Evolutionary conservation across 2,113 vertebrate species (phyloP), one percentile per base, ranked within the genome.

Genomic region (Pleuronectes platessa): DNA sequence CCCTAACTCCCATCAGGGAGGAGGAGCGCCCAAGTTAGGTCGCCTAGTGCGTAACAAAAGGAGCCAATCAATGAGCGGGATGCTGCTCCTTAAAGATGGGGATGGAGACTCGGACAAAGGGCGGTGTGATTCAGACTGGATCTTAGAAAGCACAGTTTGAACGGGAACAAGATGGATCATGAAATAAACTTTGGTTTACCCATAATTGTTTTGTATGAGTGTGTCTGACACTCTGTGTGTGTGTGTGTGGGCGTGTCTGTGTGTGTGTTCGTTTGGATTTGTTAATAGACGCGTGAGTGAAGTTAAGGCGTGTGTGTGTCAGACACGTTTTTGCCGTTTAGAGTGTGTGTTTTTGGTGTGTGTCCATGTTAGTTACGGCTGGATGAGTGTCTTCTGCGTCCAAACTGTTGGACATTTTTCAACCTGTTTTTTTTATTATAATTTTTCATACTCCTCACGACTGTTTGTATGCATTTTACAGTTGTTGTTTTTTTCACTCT

Each of bases 91-190:
- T 18, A 91, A 94, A 74, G 94, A 93, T 47, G 76, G 89, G 11
- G 92, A 88, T 0, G 89, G 71, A 76, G 90, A 88, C 69, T 92
- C 94, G 2, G 94, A 94, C 82, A 96, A 95, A 93, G 93, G 92
- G 53, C 87, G 93, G 53, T 96, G 93, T 74, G 94, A 96, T 77
- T 96, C 96, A 68, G 96, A 98, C 93, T 98, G 96, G 95, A 95
- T 98, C 94, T 93, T 97, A 89, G 96, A 97, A 93, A 98, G 96
- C 93, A 96, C 96, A 61, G 95, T 99, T 89, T 98, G 93, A 98
- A 83, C 63, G 23, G 75, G 69, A 82, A 64, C 10, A 12, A 82
- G 71, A 66, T 51, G 35, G 62, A 72, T 54, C 74, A 82, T 66
- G 10, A 82, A 61, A 88, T 23, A 61, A 78, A 83, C 69, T 60